Conservation (phyloP, 2,888 invertebrate genomes). For the Tipula vernalis region DNA sequence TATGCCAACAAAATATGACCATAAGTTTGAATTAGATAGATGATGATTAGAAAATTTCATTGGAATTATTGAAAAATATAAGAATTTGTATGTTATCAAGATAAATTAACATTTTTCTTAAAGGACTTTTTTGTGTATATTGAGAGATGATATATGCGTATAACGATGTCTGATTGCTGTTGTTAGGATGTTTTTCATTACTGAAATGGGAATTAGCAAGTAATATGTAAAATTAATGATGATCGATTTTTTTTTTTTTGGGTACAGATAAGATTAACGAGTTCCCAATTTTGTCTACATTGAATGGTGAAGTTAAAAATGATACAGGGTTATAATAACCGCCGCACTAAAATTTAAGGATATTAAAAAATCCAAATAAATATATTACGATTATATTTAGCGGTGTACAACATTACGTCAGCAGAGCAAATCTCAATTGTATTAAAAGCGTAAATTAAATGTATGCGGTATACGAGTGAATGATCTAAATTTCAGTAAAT, state of each 20-base stretch:
- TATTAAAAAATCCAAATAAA: too few relatives aligned
- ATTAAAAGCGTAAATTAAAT: background rate
- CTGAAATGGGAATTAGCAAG: background rate
- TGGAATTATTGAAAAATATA: background rate
- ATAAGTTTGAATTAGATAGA: background rate
- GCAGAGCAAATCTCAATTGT: background rate
- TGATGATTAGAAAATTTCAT: background rate
- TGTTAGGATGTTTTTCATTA: background rate
- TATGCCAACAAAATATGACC: background rate
- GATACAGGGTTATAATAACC: too few relatives aligned
- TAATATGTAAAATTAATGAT: background rate
- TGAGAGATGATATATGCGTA: background rate
- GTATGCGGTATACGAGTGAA: background rate
- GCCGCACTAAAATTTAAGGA: too few relatives aligned
- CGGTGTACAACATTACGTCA: background rate
- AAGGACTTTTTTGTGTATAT: background rate
- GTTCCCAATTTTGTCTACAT: background rate
- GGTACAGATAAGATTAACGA: background rate
- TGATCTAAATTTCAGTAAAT: background rate
- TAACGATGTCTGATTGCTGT: background rate
- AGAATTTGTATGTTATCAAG: background rate
- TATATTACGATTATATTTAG: background rate
- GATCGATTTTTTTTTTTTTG: background rate
- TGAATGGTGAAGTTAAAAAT: background rate
- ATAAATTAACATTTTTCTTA: background rate